These are phyloP conservation scores for Caiman crocodilus DNA, from an alignment of 2,797 vertebrate species.

Conservation along the genomic window DNA sequence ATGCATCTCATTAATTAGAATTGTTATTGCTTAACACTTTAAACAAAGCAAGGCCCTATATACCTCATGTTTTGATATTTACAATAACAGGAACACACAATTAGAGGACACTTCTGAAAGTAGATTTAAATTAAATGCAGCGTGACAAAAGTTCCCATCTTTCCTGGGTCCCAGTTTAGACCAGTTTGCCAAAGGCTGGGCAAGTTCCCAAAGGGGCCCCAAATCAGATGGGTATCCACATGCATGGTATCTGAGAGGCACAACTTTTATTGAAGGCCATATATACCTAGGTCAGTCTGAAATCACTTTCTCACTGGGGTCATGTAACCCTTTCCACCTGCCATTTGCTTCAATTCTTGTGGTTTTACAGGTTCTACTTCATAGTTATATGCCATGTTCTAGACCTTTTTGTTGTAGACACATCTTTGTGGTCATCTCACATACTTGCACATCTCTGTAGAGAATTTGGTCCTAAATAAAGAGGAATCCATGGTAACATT, in stretches of 20 bases:
- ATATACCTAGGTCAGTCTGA: not conserved
- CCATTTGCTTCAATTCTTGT: not conserved
- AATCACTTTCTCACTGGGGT: not conserved
- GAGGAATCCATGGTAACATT: not conserved
- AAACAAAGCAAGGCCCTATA: not conserved
- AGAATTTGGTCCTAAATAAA: not conserved
- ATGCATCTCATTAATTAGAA: not conserved
- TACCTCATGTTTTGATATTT: not conserved
- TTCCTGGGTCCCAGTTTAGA: constrained; percentile 10
- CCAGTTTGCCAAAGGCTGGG: not conserved
- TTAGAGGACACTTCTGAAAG: not conserved
- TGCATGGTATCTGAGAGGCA: not conserved
- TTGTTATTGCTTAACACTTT: not conserved
- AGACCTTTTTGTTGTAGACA: not conserved
- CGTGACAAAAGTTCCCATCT: not conserved
- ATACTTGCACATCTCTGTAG: not conserved
- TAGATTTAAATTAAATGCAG: not conserved
- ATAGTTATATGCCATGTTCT: not conserved
- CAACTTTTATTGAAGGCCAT: not conserved
- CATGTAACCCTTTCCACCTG: not conserved
- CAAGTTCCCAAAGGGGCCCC: not conserved
- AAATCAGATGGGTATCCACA: not conserved
- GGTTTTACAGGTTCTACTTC: not conserved
- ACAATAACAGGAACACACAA: not conserved
- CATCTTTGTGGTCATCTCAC: not conserved